Evolutionary conservation across 2,113 vertebrate genomes (phyloP), one percentile per base, ranked within the genome.

Genomic region (Gnathonemus echidnorhynchus): DNA sequence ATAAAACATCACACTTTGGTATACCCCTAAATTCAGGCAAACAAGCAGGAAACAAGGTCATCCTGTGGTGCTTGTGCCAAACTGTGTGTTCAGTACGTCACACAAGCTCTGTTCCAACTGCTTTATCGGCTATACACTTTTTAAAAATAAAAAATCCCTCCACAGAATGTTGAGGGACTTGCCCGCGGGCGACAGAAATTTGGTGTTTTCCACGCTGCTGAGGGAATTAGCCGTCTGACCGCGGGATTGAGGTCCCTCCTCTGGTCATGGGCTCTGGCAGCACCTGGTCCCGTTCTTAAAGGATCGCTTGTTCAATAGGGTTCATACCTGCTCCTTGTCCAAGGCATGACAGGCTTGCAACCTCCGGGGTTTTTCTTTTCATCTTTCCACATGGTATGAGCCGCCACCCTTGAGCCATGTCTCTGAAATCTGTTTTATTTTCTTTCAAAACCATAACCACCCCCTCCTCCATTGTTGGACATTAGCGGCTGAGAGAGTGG

Each of bases 281-380:
- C 35, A 17, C n/a, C 27, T 35, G 10, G 50, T 52, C 86, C 86
- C 86, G 3, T 50, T 27, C 15, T 31, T 86, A 50, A 86, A 86
- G 84, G 84, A 42, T 31, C 5, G 92, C 90, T 92, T 94, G 94
- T 96, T 96, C 96, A 96, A 96, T 96, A 96, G 96, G 96, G 96
- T 96, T 96, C 96, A 96, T 96, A 95, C 95, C 93, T 91, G 95
- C 95, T 95, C 86, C 86, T 87, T 94, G 94, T 93, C 94, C 95
- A 93, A 94, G 90, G 93, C 91, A 94, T 93, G 91, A 90, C 90
- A 48, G 91, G 53, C 90, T 91, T 90, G 93, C 89, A 93, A 92
- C 91, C 91, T 95, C 93, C 92, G 92, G 90, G 95, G 92, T 92
- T 93, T 95, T 95, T 93, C 93, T 87, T 90, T 90, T 95, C 94